Base-by-base conservation (phyloP, 1,140 invertebrate genomes). In the Coelopa frigida region DNA sequence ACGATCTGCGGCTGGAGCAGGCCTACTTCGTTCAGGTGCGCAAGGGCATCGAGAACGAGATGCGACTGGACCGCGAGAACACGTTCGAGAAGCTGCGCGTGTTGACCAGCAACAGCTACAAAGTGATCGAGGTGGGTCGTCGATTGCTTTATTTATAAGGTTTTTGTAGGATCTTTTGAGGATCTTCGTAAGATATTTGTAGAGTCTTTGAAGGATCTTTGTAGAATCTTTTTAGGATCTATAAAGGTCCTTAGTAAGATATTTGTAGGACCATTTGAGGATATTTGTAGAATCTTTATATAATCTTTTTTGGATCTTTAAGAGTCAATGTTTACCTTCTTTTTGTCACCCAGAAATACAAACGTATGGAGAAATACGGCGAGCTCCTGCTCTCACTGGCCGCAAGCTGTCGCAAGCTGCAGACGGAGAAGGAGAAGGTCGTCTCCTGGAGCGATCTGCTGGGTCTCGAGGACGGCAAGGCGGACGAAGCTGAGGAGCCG, bases 401-500 rank as follows among this genome's bases (percentile, higher is more conserved):
- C 2, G 58, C 62, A 36, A 66, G 53, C 20, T 66, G 62, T n/a
- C 52, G 63, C n/a, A 66, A 67, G 32, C 40, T 63, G 4, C 62
- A 67, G 46, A 67, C 63, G 2, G 57, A 67, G 31, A 46, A 56
- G 2, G 63, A 67, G 29, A 67, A 67, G 29, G 50, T 67, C 12
- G 51, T 63, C 8, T 23, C 33, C 1, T 44, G 24, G 22, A 29
- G 27, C 14, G 23, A 37, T 55, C 6, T n/a, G n/a, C n/a, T n/a
- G n/a, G n/a, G n/a, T n/a, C n/a, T n/a, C n/a, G n/a, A n/a, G n/a
- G n/a, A n/a, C n/a, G n/a, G n/a, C n/a, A n/a, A n/a, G n/a, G 58
- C 57, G n/a, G 51, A 54, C 6, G 58, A 66, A 31, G 20, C 56
- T 0, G 31, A 50, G 5, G 53, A 58, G n/a, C 18, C 49, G 2